Evolutionary conservation across 1,140 invertebrate genomes (phyloP).

Genomic region (Lethrus apterus): DNA sequence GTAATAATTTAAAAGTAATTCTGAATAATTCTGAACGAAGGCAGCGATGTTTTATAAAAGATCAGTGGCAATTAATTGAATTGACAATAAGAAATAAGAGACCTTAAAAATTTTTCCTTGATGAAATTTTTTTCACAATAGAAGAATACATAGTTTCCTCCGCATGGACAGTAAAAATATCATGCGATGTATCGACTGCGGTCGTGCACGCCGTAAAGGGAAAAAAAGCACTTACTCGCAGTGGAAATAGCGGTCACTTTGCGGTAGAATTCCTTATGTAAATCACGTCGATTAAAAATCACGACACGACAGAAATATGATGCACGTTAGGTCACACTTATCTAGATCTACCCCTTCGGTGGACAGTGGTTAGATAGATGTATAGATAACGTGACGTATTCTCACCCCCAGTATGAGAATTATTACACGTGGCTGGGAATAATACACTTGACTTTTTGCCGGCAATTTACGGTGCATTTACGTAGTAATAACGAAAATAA

Average conservation of each 20-base stretch:
- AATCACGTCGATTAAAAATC: slow-evolving; percentile 29
- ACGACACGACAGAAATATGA: slow-evolving; percentile 30
- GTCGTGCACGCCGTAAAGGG: slow-evolving; percentile 12
- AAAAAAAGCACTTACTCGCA: slow-evolving; percentile 14
- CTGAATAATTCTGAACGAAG: slow-evolving; percentile 1
- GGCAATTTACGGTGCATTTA: too few relatives aligned
- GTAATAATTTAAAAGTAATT: slow-evolving; percentile 2
- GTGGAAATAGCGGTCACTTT: slow-evolving; percentile 13
- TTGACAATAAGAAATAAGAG: too few relatives aligned
- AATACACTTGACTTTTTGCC: too few relatives aligned
- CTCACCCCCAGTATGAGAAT: too few relatives aligned
- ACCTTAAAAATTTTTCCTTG: slow-evolving; percentile 11
- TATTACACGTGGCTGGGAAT: too few relatives aligned
- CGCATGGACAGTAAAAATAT: slow-evolving; percentile 14
- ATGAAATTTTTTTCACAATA: slow-evolving; percentile 4
- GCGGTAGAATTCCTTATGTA: slow-evolving; percentile 25
- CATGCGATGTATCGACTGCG: slow-evolving; percentile 7
- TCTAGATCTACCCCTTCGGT: slow-evolving; percentile 21
- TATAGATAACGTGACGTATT: too few relatives aligned
- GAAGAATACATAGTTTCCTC: slow-evolving; percentile 4
- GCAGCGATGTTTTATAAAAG: too few relatives aligned
- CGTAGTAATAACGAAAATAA: too few relatives aligned
- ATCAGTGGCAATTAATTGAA: too few relatives aligned
- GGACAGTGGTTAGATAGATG: slow-evolving; percentile 18
- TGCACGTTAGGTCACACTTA: slow-evolving; percentile 25